phyloP scores from a whole-genome alignment of 2,888 invertebrate species.

The Bellardia pandia region DNA sequence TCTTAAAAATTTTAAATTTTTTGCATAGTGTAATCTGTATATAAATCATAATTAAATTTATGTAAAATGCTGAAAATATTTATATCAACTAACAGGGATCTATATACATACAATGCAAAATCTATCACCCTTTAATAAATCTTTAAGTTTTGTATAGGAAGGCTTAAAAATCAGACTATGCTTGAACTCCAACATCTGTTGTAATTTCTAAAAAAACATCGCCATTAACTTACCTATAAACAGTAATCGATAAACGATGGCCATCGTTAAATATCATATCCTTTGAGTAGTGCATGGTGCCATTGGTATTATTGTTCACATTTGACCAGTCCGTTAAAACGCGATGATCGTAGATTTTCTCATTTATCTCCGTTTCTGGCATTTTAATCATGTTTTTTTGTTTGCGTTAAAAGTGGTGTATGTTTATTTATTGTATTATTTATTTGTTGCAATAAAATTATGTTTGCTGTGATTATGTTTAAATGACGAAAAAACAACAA shows the following conservation, averaged over 20 bases:
- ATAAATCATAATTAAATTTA: too few species aligned
- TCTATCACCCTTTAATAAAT: too few species aligned
- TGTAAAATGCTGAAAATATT: too few species aligned
- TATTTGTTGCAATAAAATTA: conserved; percentile 15
- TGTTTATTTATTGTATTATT: conserved; percentile 22
- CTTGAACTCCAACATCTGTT: too few species aligned
- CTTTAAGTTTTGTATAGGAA: too few species aligned
- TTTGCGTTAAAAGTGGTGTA: conserved; percentile 7
- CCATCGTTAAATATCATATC: conserved; percentile 95
- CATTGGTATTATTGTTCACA: conserved; percentile 80
- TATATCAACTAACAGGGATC: too few species aligned
- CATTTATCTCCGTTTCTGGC: conserved; percentile 80
- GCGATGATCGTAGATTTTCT: conserved; percentile 83
- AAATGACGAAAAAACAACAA: conserved; percentile 8
- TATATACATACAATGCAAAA: too few species aligned
- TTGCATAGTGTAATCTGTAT: too few species aligned
- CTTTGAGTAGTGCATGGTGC: conserved; percentile 82
- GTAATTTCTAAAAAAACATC: too few species aligned
- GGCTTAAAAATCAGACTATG: too few species aligned
- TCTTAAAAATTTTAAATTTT: too few species aligned
- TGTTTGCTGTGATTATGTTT: conserved; percentile 23
- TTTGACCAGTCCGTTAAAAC: conserved; percentile 82
- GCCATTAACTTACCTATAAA: conserved; percentile 86
- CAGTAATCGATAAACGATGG: conserved; percentile 91
- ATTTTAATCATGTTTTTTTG: conserved; percentile 74